Percentiles rank a stretch among this genome's conserved stretches.
Conservation (phyloP, 2,113 vertebrate genomes). For the Macroglossus sobrinus region DNA sequence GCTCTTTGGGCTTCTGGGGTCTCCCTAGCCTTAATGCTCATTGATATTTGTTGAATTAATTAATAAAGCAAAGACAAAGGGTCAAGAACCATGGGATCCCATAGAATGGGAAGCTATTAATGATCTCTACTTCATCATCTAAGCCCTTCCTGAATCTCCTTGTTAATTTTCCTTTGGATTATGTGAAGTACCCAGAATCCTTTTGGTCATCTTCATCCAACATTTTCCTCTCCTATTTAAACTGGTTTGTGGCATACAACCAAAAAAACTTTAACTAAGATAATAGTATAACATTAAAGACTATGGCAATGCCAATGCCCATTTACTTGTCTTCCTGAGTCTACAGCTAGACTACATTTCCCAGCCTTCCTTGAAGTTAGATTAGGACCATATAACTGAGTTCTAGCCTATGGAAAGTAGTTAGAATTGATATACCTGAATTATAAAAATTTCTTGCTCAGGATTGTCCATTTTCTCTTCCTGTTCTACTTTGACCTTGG, state of each 20-base stretch:
- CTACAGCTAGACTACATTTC: neutral
- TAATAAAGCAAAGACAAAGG: neutral
- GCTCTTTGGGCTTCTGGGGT: no score
- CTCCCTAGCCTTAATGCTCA: neutral
- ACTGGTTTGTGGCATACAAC: neutral
- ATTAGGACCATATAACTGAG: neutral
- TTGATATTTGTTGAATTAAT: neutral
- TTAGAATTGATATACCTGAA: neutral
- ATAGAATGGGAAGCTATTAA: neutral
- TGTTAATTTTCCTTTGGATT: neutral
- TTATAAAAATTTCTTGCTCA: neutral
- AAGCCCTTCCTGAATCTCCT: neutral
- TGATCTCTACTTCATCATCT: neutral
- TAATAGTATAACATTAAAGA: neutral
- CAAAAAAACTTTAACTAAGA: conserved; percentile 10
- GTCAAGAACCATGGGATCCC: neutral
- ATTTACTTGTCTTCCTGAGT: neutral
- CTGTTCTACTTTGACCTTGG: neutral
- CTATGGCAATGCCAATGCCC: neutral
- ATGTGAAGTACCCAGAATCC: neutral
- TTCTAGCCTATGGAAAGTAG: neutral
- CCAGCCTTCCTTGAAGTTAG: neutral
- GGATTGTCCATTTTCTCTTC: neutral
- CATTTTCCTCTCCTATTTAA: neutral
- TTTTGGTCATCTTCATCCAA: neutral